Percentiles rank a stretch among this genome's conserved stretches.
phyloP scores from a whole-genome alignment of 2,113 vertebrate genomes.

The Diphyllodes magnificus region DNA sequence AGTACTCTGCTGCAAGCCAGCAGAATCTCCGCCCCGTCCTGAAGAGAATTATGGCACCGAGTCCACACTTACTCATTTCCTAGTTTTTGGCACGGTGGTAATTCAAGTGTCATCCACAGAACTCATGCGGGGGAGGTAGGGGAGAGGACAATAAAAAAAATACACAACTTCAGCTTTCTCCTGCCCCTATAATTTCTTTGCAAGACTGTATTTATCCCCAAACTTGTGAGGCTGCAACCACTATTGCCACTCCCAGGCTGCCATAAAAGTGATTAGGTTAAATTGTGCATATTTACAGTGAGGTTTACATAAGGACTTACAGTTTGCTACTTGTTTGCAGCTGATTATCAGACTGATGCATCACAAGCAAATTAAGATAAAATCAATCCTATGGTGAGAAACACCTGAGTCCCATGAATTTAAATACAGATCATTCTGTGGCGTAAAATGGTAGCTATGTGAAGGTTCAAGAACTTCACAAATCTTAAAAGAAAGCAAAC shows the following conservation, averaged over 20 bases:
- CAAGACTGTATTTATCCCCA: background rate
- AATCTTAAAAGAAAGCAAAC: background rate
- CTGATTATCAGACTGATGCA: background rate
- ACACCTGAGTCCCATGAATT: background rate
- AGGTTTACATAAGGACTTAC: background rate
- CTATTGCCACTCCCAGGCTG: background rate
- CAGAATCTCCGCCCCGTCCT: background rate
- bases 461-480: background rate
- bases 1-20: background rate
- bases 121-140: background rate
- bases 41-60: background rate
- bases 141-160: background rate
- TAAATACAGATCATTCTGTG: background rate
- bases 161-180: background rate
- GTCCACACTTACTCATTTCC: conserved; percentile 23
- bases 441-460: background rate
- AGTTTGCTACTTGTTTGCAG: background rate
- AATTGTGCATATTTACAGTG: background rate
- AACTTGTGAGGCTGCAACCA: background rate
- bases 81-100: background rate
- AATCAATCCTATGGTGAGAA: background rate
- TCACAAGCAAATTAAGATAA: background rate
- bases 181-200: background rate
- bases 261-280: background rate
- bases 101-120: background rate